Percentiles rank a stretch among this genome's conserved stretches.
These are phyloP conservation scores for Paratrypauchen microcephalus DNA, from an alignment of 2,797 vertebrate species.

Conservation along the genomic window DNA sequence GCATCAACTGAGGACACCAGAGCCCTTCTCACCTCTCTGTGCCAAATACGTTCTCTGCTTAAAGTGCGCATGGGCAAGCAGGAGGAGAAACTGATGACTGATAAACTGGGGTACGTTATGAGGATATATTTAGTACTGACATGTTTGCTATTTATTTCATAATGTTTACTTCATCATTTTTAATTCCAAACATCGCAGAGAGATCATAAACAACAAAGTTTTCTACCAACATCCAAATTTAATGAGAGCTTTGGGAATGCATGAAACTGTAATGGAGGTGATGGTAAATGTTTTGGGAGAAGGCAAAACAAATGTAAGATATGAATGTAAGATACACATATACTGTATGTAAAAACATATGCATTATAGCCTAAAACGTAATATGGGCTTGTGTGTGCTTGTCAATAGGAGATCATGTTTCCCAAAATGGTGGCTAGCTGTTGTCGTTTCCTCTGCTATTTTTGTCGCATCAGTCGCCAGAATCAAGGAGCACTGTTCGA, in stretches of 20 bases:
- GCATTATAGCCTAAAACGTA: too few species aligned
- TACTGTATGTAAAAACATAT: too few species aligned
- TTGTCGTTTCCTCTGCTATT: conserved; percentile 96
- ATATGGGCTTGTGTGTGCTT: neutral
- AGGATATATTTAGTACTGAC: neutral
- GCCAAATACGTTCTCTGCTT: conserved; percentile 91
- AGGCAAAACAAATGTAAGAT: conserved; percentile 89
- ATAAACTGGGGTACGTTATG: conserved; percentile 85
- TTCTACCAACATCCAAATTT: conserved; percentile 98
- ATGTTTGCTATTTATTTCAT: neutral
- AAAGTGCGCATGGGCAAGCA: conserved; percentile 92
- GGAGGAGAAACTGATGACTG: conserved; percentile 94
- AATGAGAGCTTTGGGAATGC: conserved; percentile 94
- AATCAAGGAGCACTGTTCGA: conserved; percentile 97
- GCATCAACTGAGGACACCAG: conserved; percentile 89
- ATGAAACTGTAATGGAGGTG: conserved; percentile 97
- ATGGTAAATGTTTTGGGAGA: conserved; percentile 96
- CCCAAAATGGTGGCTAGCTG: conserved; percentile 98
- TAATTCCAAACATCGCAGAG: conserved; percentile 67
- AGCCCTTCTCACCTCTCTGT: conserved; percentile 86
- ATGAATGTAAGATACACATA: too few species aligned
- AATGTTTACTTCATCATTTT: neutral
- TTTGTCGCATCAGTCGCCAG: conserved; percentile 93
- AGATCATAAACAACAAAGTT: conserved; percentile 98
- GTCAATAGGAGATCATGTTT: conserved; percentile 88